Evolutionary conservation across 2,797 vertebrate species (phyloP).

Genomic region (Paedocypris micromegethes): DNA sequence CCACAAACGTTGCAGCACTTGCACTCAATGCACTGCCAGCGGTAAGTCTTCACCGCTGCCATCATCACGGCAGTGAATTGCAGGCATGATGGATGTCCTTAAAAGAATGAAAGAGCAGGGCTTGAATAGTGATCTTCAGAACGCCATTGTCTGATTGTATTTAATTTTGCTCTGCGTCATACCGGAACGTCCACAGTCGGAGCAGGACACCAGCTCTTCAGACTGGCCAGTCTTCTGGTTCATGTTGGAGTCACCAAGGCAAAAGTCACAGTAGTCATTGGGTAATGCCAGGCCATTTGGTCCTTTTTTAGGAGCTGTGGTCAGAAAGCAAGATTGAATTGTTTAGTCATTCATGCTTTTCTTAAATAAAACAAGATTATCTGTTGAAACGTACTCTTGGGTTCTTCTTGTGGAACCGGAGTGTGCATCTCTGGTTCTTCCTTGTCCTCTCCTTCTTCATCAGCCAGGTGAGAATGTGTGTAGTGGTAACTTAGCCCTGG

Average conservation of each 20-base stretch:
- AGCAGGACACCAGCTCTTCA: constrained; percentile 91
- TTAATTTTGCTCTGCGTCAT: constrained; percentile 14
- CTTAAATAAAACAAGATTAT: not conserved
- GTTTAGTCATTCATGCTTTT: not conserved
- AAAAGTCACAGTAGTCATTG: constrained; percentile 97
- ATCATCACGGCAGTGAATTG: constrained; percentile 98
- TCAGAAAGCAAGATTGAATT: not conserved
- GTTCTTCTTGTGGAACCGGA: constrained; percentile 85
- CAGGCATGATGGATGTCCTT: constrained; percentile 91
- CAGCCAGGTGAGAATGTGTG: constrained; percentile 91
- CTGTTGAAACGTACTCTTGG: constrained; percentile 79
- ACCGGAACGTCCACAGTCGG: constrained; percentile 95
- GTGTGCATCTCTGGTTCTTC: constrained; percentile 88
- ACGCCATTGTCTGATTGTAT: not conserved
- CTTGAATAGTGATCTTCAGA: not conserved
- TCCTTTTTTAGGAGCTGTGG: constrained; percentile 82
- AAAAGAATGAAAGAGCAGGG: not conserved
- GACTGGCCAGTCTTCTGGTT: constrained; percentile 95
- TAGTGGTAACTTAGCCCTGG: constrained; percentile 96
- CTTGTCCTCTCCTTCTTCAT: constrained; percentile 93
- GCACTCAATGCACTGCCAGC: constrained; percentile 98
- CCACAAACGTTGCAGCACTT: constrained; percentile 97
- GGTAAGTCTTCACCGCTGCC: constrained; percentile 94
- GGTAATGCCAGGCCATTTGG: constrained; percentile 88
- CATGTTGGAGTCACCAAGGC: constrained; percentile 89